Evolutionary conservation across 2,797 vertebrate species (phyloP).

Genomic region (Stomatorhinus walkeri): DNA sequence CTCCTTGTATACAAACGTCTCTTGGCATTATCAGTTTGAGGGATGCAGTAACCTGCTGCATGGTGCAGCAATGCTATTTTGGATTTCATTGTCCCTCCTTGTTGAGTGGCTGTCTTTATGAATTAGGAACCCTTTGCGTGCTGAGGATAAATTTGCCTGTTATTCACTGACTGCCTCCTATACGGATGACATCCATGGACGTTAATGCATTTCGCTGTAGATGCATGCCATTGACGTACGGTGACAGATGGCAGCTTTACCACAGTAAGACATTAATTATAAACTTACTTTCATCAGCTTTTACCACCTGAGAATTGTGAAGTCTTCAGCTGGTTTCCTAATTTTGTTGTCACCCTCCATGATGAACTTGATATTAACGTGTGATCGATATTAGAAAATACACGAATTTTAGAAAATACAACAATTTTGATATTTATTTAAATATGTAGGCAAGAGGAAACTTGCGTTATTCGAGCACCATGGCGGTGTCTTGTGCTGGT

Average conservation of each 20-base stretch:
- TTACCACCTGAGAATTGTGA: neutral
- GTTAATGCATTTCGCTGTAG: neutral
- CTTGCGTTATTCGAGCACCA: neutral
- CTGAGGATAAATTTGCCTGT: neutral
- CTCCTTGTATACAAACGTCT: neutral
- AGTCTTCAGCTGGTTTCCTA: neutral
- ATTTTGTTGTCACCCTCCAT: neutral
- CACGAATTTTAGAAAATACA: neutral
- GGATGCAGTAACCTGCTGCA: neutral
- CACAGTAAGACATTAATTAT: neutral
- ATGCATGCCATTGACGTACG: neutral
- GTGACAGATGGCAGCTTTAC: neutral
- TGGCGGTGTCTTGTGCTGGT: neutral
- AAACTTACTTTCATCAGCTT: neutral
- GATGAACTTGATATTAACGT: neutral
- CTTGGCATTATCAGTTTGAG: neutral
- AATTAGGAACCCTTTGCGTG: conserved; percentile 2
- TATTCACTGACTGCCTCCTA: neutral
- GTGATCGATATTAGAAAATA: neutral
- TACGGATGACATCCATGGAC: neutral
- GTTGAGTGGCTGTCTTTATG: neutral
- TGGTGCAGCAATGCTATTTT: conserved; percentile 8
- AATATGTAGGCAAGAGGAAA: neutral
- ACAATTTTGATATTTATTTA: neutral
- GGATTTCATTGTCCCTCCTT: conserved; percentile 1